These are phyloP conservation scores for Hafferia zeledoni DNA, from an alignment of 2,797 vertebrate genomes.

Conservation along the genomic window DNA sequence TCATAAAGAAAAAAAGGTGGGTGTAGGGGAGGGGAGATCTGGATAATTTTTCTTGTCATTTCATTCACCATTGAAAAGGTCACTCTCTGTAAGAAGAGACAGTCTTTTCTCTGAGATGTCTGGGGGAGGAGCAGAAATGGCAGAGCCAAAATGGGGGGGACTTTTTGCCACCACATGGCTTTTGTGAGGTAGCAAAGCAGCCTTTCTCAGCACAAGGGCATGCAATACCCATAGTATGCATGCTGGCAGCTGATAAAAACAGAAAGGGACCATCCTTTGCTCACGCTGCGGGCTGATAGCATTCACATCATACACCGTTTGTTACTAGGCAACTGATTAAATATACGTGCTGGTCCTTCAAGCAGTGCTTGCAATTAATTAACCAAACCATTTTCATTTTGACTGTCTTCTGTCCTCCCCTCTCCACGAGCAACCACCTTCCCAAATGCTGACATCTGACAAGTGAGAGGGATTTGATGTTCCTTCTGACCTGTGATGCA, in stretches of 20 bases:
- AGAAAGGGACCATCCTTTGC: slow-evolving; percentile 69
- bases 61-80: slow-evolving; percentile 65
- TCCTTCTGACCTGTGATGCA: neutral
- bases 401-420: slow-evolving; percentile 68
- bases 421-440: slow-evolving; percentile 38
- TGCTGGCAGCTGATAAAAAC: slow-evolving; percentile 59
- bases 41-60: slow-evolving; percentile 61
- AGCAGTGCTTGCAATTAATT: slow-evolving; percentile 82
- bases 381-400: slow-evolving; percentile 81
- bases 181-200: slow-evolving; percentile 45
- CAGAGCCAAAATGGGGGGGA: neutral
- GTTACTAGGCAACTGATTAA: slow-evolving; percentile 87
- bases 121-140: slow-evolving; percentile 14
- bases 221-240: neutral
- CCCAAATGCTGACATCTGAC: slow-evolving; percentile 56
- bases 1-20: slow-evolving; percentile 55
- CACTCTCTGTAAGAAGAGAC: slow-evolving; percentile 46
- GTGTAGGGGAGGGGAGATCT: slow-evolving; percentile 40
- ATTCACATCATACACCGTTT: slow-evolving; percentile 76
- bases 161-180: neutral
- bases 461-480: neutral
- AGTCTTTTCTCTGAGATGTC: slow-evolving; percentile 33
- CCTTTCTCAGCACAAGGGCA: slow-evolving; percentile 32
- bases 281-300: slow-evolving; percentile 73
- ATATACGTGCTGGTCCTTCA: slow-evolving; percentile 81